Evolutionary conservation across 2,888 invertebrate genomes (phyloP).

Genomic region (Fragum fragum): DNA sequence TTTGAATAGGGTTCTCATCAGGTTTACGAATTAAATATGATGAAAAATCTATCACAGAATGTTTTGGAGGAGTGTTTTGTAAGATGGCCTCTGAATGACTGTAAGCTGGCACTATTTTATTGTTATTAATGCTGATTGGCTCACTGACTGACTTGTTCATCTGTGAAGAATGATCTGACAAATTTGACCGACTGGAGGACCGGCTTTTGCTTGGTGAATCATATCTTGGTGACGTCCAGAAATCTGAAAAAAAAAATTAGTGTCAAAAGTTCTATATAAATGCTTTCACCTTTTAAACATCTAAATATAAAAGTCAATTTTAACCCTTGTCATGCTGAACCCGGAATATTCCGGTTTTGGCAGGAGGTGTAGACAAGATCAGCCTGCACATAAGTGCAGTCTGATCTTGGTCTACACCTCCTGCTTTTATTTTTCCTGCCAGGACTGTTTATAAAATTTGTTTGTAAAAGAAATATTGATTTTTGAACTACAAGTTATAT

Average conservation of each 20-base stretch:
- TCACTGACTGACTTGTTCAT: conserved; percentile 82
- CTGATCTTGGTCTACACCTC: too few relatives aligned
- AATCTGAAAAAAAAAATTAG: conserved; percentile 82
- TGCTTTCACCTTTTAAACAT: neutral
- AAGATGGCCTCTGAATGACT: conserved; percentile 50
- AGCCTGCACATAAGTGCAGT: too few relatives aligned
- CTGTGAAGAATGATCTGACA: conserved; percentile 57
- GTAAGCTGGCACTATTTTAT: conserved; percentile 54
- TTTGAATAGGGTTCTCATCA: conserved; percentile 25
- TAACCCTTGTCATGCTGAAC: too few relatives aligned
- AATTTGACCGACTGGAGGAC: conserved; percentile 61
- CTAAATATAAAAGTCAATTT: too few relatives aligned
- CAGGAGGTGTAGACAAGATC: too few relatives aligned
- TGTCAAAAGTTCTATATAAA: neutral
- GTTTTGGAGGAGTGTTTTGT: conserved; percentile 68
- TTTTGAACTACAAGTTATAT: too few relatives aligned
- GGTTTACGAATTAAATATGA: conserved; percentile 65
- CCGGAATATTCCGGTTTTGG: too few relatives aligned
- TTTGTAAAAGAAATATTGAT: too few relatives aligned
- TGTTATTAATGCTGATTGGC: conserved; percentile 78
- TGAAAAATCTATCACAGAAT: conserved; percentile 74
- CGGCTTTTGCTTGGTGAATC: conserved; percentile 60
- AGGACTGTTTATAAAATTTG: too few relatives aligned
- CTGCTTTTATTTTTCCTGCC: too few relatives aligned
- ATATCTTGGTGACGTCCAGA: conserved; percentile 82